phyloP scores from a whole-genome alignment of 1,140 invertebrate genomes.

The Diabrotica undecimpunctata region DNA sequence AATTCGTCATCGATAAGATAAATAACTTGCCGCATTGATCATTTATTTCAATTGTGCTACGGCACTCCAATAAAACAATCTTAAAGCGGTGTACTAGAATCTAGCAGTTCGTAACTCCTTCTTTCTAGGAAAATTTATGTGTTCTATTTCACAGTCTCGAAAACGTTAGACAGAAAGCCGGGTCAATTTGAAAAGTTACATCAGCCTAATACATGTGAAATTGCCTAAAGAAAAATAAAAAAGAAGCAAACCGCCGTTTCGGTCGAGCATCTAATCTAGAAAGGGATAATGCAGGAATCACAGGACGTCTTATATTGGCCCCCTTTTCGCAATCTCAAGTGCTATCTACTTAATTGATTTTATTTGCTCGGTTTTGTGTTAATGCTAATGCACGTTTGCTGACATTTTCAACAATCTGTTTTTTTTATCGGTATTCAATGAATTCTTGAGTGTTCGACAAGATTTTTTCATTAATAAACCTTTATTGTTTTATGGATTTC shows the following conservation, averaged over 20 bases:
- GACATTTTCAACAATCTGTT: no score
- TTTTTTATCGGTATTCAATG: no score
- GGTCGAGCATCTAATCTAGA: neutral
- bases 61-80: no score
- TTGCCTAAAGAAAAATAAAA: neutral
- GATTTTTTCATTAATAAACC: no score
- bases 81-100: neutral
- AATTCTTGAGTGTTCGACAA: no score
- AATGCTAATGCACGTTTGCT: neutral
- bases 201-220: neutral
- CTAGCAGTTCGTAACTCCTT: neutral
- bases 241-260: neutral
- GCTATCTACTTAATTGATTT: neutral
- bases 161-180: neutral
- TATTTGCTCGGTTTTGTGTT: neutral
- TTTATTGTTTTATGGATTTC: no score
- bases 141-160: neutral
- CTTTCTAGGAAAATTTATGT: neutral
- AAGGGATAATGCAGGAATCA: slow-evolving; percentile 1
- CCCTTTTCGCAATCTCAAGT: neutral
- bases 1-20: no score
- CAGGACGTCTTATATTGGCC: neutral
- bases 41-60: no score
- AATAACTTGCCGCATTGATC: no score
- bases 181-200: neutral